Evolutionary conservation across 2,797 vertebrate species (phyloP).

Genomic region (Pyrocephalus nanus): DNA sequence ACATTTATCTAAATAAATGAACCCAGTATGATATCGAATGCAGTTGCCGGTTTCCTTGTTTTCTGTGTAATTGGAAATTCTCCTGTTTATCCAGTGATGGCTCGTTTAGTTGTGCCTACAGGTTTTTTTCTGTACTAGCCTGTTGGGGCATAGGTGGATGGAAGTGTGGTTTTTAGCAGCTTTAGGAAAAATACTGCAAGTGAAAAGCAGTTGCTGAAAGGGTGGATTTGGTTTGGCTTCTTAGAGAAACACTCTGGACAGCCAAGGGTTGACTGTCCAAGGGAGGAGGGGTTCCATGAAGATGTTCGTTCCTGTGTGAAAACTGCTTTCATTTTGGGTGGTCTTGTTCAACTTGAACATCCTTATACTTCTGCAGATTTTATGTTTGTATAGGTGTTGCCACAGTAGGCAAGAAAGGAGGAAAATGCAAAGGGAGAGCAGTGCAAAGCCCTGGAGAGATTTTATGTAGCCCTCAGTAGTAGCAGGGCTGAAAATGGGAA

Average conservation of each 20-base stretch:
- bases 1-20: slow-evolving; percentile 47
- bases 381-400: neutral
- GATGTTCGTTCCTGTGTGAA: neutral
- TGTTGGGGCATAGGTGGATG: neutral
- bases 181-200: neutral
- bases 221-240: neutral
- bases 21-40: neutral
- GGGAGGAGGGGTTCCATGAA: neutral
- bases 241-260: neutral
- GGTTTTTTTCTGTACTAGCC: neutral
- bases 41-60: neutral
- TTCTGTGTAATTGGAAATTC: neutral
- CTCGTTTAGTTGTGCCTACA: neutral
- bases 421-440: neutral
- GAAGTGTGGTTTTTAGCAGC: neutral
- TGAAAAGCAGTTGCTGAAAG: neutral
- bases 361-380: neutral
- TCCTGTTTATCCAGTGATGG: neutral
- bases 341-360: neutral
- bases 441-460: neutral
- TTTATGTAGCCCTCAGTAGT: neutral
- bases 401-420: neutral
- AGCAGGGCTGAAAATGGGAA: neutral
- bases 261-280: neutral
- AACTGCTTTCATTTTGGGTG: neutral